A percentile compares a stretch with the other conserved stretches of the same genome.
These are phyloP conservation scores for Oreochromis tanganicae DNA, from an alignment of 2,113 vertebrate species.

Conservation along the genomic window DNA sequence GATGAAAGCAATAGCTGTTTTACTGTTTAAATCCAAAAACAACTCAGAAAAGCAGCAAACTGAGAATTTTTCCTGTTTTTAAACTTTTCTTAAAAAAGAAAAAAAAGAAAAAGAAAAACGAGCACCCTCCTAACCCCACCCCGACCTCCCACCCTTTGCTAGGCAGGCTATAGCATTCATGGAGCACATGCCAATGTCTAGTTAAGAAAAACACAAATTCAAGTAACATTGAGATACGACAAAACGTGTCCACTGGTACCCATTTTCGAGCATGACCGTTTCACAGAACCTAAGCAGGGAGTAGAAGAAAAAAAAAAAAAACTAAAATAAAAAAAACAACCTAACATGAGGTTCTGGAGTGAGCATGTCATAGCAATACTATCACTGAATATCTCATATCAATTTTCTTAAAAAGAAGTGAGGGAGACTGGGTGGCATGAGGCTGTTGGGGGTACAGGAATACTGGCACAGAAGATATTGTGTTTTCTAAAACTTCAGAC, in stretches of 20 bases:
- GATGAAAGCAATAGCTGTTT: conserved; percentile 66
- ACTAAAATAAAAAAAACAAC: not conserved
- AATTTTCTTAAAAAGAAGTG: conserved; percentile 70
- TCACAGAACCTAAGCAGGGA: conserved; percentile 95
- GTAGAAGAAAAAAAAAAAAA: conserved; percentile 62
- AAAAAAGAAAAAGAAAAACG: not conserved
- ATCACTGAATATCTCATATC: conserved; percentile 79
- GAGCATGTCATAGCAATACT: conserved; percentile 85
- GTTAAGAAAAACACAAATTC: conserved; percentile 90
- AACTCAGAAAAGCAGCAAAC: conserved; percentile 77
- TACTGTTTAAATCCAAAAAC: conserved; percentile 68
- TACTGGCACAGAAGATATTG: conserved; percentile 67
- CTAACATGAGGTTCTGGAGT: conserved; percentile 90
- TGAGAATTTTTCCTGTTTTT: conserved; percentile 68
- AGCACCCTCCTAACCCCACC: conserved; percentile 27
- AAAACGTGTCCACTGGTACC: conserved; percentile 89
- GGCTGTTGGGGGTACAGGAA: conserved; percentile 52
- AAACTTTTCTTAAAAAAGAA: conserved; percentile 19
- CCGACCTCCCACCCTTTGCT: conserved; percentile 68
- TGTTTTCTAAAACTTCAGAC: conserved; percentile 70
- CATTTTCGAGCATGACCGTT: conserved; percentile 88
- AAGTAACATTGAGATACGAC: conserved; percentile 99
- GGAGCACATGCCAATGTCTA: conserved; percentile 95
- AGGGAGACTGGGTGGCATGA: conserved; percentile 29
- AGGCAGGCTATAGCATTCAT: conserved; percentile 89